phyloP scores from a whole-genome alignment of 1,140 invertebrate genomes.

The Drosophila sechellia region DNA sequence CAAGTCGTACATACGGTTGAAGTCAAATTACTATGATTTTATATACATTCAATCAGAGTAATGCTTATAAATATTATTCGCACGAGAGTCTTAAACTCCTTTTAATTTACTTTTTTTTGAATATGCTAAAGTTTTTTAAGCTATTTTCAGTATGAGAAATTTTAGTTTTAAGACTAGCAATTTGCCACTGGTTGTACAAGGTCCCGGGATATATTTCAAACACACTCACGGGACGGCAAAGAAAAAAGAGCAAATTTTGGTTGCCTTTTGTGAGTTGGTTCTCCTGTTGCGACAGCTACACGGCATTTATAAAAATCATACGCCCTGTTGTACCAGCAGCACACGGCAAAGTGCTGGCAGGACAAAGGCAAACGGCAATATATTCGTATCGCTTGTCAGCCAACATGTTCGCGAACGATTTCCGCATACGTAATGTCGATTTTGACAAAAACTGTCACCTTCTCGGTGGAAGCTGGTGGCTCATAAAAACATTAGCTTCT shows the following conservation, averaged over 20 bases:
- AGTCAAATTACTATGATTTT: neutral
- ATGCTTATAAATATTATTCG: too few species aligned
- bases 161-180: neutral
- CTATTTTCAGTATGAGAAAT: neutral
- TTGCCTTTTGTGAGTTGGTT: slow-evolving; percentile 67
- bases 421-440: slow-evolving; percentile 69
- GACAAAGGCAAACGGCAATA: slow-evolving; percentile 56
- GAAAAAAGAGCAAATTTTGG: slow-evolving; percentile 65
- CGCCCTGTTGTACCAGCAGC: slow-evolving; percentile 77
- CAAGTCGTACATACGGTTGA: slow-evolving; percentile 10
- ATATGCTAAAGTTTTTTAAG: neutral
- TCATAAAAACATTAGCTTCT: slow-evolving; percentile 48
- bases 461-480: slow-evolving; percentile 12
- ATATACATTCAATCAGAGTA: too few species aligned
- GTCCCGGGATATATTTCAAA: slow-evolving; percentile 39
- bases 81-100: too few species aligned
- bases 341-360: slow-evolving; percentile 44
- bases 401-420: slow-evolving; percentile 52
- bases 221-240: slow-evolving; percentile 26
- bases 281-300: slow-evolving; percentile 75
- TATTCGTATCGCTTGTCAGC: slow-evolving; percentile 71
- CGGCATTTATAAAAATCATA: slow-evolving; percentile 80
- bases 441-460: slow-evolving; percentile 78
- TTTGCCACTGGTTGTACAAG: neutral
- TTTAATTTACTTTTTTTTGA: neutral